phyloP scores from a whole-genome alignment of 2,888 invertebrate genomes.

The Eurois occulta region DNA sequence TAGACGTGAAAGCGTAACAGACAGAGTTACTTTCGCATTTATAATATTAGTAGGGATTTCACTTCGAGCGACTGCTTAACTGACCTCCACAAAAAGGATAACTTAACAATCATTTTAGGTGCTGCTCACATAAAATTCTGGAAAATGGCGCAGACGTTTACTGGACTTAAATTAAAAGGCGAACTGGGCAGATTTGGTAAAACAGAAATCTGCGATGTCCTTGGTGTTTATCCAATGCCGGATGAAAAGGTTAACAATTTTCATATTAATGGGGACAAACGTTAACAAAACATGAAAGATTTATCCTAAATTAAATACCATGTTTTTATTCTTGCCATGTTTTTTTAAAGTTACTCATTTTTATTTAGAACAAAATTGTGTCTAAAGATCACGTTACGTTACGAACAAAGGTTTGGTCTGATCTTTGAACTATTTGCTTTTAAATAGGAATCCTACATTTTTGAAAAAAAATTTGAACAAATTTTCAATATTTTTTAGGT shows the following conservation, averaged over 20 bases:
- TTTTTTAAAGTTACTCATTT: neutral
- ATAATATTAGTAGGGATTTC: too few relatives aligned
- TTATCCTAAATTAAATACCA: too few relatives aligned
- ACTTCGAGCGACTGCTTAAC: neutral
- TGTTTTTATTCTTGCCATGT: too few relatives aligned
- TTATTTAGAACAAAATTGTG: neutral
- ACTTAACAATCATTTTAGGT: slow-evolving; percentile 80
- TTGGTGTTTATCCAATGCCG: slow-evolving; percentile 95
- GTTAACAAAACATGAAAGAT: neutral
- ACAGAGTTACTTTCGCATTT: too few relatives aligned
- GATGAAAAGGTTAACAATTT: slow-evolving; percentile 93
- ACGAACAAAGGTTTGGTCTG: neutral
- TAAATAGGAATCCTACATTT: neutral
- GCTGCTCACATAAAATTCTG: slow-evolving; percentile 96
- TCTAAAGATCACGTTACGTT: slow-evolving; percentile 2
- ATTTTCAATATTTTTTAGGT: slow-evolving; percentile 86
- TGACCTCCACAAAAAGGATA: neutral
- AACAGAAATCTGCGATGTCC: slow-evolving; percentile 97
- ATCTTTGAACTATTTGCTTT: neutral
- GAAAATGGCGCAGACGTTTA: slow-evolving; percentile 98
- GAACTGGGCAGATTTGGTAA: slow-evolving; percentile 97
- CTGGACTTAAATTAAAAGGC: slow-evolving; percentile 96
- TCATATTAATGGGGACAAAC: neutral
- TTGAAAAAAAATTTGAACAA: neutral
- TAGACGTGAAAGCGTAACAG: too few relatives aligned